Conservation (phyloP, 92 coral and sea anemone genomes). For the Chrysogorgia sp. region DNA sequence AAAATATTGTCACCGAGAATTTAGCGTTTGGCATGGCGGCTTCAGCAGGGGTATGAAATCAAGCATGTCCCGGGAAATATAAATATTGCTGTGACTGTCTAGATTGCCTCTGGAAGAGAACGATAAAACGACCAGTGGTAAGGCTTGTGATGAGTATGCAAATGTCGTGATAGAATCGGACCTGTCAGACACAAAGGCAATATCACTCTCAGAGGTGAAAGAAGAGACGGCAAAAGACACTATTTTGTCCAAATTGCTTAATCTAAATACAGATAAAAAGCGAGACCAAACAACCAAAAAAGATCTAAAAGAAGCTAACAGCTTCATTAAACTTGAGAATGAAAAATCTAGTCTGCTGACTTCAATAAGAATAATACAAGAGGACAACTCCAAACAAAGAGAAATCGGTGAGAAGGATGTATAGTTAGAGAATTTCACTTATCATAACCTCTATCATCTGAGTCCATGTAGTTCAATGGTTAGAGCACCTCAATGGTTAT, state of each 20-base stretch:
- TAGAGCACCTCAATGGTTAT: too few species aligned
- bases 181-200: conserved; percentile 29
- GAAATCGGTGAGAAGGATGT: background rate
- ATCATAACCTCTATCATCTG: too few species aligned
- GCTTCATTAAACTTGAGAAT: conserved; percentile 1
- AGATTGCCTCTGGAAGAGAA: too few species aligned
- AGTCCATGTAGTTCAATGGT: too few species aligned
- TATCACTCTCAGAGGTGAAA: conserved; percentile 45
- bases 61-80: too few species aligned
- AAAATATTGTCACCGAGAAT: too few species aligned
- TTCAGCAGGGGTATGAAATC: too few species aligned
- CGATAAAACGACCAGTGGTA: too few species aligned
- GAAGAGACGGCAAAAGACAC: conserved; percentile 16
- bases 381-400: background rate
- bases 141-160: conserved; percentile 17
- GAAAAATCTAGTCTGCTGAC: conserved; percentile 24
- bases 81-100: too few species aligned
- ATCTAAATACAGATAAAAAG: background rate
- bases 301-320: conserved; percentile 13
- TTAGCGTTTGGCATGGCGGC: too few species aligned
- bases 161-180: conserved; percentile 23
- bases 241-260: background rate
- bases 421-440: too few species aligned
- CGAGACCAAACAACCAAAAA: conserved; percentile 8
- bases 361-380: conserved; percentile 21